Base-by-base conservation (phyloP, 2,113 vertebrate species). In the Pogonocichla stellata region DNA sequence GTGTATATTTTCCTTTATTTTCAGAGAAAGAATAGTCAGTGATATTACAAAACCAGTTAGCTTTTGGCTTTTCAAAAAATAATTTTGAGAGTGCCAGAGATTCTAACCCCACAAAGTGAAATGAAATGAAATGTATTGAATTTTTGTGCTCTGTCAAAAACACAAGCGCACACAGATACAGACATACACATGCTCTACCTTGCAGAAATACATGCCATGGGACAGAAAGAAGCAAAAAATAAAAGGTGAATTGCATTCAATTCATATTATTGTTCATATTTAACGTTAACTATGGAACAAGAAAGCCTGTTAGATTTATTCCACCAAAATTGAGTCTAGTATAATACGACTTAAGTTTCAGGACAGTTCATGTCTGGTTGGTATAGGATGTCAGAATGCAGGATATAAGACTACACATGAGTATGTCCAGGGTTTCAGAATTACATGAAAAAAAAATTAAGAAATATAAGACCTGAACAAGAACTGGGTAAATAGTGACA, bases 41-140 rank as follows among this genome's bases (percentile, higher is more conserved):
- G 38, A 25, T 83, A 66, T 43, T 93, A 91, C 77, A 92, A 93
- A 96, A 93, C 13, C 69, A 66, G 57, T 83, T 83, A 81, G 36
- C 60, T 88, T 82, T 89, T 90, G 48, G 47, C 15, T 95, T 94
- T 96, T 87, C 71, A 96, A 94, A 80, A 96, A 96, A 92, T 57
- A 67, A 26, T 85, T 75, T 89, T 91, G 15, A 90, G 24, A 50
- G 14, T 45, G 18, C 18, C 81, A 66, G 47, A 71, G 36, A 61
- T 77, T 72, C 51, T 71, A 92, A 65, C 8, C 6, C 13, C 25
- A 61, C 8, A 12, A 50, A 62, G 15, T 8, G 11, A 83, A 31
- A 17, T 84, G 64, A 75, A 62, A 56, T 58, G 5, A 92, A 85
- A 85, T 65, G 40, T 2, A 15, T 43, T 25, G 23, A 85, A 74